These are phyloP conservation scores for Phoronis australis DNA, from an alignment of 2,888 invertebrate species.

Conservation along the genomic window DNA sequence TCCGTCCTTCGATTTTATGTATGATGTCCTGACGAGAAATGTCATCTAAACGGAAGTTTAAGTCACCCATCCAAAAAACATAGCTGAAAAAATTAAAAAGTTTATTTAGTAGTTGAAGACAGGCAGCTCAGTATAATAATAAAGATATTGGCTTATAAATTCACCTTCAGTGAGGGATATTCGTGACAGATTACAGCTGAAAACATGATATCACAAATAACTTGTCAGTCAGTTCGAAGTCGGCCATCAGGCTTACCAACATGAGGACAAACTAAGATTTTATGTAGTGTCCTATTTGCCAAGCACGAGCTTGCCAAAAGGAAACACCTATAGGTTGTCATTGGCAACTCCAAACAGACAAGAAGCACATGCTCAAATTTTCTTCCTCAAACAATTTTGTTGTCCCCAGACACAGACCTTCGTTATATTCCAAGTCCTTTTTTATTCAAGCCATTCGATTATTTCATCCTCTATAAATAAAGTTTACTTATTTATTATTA, in stretches of 20 bases:
- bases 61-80: conserved; percentile 93
- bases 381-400: too few species aligned
- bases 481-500: too few species aligned
- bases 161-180: neutral
- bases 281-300: neutral
- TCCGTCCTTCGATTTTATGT: conserved; percentile 62
- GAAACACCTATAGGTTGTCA: too few species aligned
- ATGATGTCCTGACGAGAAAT: conserved; percentile 55
- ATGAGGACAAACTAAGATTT: neutral
- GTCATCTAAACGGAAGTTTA: conserved; percentile 80
- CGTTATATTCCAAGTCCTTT: too few species aligned
- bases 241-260: neutral
- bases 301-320: too few species aligned
- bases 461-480: too few species aligned
- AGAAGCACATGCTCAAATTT: too few species aligned
- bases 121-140: neutral
- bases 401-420: too few species aligned
- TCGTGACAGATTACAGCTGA: neutral
- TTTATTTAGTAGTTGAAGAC: neutral
- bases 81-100: conserved; percentile 65
- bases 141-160: neutral
- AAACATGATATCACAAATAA: neutral
- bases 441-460: too few species aligned
- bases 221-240: neutral
- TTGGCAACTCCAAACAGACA: too few species aligned